These are phyloP conservation scores for Nettapus auritus DNA, from an alignment of 2,113 vertebrate species.

Conservation along the genomic window DNA sequence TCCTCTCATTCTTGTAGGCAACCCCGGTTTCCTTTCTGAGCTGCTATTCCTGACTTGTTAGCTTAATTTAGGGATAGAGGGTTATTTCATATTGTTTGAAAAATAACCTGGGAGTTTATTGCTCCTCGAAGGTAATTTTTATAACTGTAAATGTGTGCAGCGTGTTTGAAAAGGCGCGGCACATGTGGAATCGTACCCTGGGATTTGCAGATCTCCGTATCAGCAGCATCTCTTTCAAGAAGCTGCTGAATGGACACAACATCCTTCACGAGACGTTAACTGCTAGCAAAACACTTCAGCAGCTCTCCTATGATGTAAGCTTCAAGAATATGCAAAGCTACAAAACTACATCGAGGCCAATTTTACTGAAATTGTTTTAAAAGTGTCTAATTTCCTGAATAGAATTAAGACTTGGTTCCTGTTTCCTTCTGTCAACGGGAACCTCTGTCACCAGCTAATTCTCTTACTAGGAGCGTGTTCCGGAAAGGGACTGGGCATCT, in stretches of 20 bases:
- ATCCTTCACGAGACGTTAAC: rapidly evolving
- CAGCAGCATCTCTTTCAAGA: neutral
- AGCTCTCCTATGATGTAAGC: rapidly evolving
- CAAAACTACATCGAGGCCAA: neutral
- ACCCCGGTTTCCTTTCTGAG: neutral
- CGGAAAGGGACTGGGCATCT: neutral
- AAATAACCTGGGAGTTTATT: neutral
- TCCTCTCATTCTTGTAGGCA: neutral
- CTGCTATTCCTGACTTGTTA: neutral
- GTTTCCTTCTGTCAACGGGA: conserved; percentile 7
- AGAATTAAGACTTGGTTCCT: neutral
- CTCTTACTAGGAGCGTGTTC: neutral
- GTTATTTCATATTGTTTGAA: neutral
- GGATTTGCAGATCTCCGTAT: neutral
- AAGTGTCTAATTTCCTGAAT: conserved; percentile 34
- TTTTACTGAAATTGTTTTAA: neutral
- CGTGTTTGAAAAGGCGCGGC: rapidly evolving
- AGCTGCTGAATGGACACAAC: neutral
- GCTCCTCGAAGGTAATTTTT: neutral
- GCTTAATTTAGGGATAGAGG: neutral
- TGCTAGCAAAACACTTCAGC: neutral
- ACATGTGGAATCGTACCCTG: neutral
- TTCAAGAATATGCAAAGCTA: neutral
- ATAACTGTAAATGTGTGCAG: neutral
- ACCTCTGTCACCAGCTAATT: conserved; percentile 7